Evolutionary conservation across 2,797 vertebrate species (phyloP), one percentile per base, ranked within the genome.

Genomic region (Ceyx erithaca): DNA sequence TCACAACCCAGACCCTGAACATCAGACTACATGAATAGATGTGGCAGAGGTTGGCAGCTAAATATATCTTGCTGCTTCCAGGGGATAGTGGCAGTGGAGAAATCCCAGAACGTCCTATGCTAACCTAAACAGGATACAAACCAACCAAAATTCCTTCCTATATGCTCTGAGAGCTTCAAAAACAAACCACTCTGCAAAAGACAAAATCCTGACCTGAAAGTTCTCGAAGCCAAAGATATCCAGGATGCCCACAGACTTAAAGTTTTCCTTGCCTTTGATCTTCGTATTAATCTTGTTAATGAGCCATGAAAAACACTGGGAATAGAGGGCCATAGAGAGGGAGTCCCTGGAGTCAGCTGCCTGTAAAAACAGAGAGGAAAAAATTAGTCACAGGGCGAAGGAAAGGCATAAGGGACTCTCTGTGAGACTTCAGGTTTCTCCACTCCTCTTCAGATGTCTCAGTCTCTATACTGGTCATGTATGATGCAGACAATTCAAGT

Each of bases 221-320:
- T 99, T 99, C 96, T 99, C 99, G 61, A 99, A 99, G 92, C 99
- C 99, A 51, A 99, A 99, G 95, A 99, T 99, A 97, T 99, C 99
- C 93, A 99, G 97, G 97, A 99, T 99, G 92, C 98, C 98, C 52
- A 99, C 98, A 91, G 98, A 99, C 96, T 99, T 99, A 89, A 99
- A 99, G 97, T 99, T 98, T 94, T 99, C 98, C 79, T 98, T 99
- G 57, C 99, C 99, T 96, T 98, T 98, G 95, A 99, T 98, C 95
- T 98, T 98, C 69, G 97, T 97, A 89, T 99, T 99, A 95, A 99
- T 99, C 96, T 97, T 98, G 95, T 96, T 97, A 83, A 99, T 98
- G 90, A 99, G 98, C 98, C 99, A 99, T 31, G 99, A 99, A 95
- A 99, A 99, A 95, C 99, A 99, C 96, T 99, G 98, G 26, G 98